Base-by-base conservation (phyloP, 2,888 invertebrate genomes). In the Cheilosia urbana region DNA sequence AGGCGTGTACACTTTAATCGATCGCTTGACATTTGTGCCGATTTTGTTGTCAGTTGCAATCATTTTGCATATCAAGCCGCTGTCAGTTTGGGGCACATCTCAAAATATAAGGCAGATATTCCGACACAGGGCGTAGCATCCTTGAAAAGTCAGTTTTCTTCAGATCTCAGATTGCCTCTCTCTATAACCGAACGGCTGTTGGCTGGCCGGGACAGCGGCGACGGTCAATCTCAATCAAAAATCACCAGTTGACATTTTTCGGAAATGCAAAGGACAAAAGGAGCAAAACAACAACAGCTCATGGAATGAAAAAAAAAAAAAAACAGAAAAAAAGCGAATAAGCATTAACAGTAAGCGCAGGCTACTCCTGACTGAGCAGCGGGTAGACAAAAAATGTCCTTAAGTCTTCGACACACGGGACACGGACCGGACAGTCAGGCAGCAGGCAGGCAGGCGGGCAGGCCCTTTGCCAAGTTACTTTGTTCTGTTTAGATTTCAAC, bases 401-500 rank as follows among this genome's bases (percentile, higher is more conserved):
- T 84, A 53, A 65, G 60, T 72, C 47, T 53, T 27, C 68, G 19
- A 21, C n/a, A 57, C 34, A 66, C 30, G 4, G 37, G 37, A 15
- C 42, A 42, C 19, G 58, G 57, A 30, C 9, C 30, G 30, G 42
- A 72, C 58, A 53, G 45, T 17, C 45, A 7, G 17, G n/a, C 45
- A 45, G n/a, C 45, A 45, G 45, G 5, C 42, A 21, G 45, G 45
- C 63, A 19, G 45, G 15, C 42, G n/a, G 45, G 45, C 68, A 27
- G 49, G 45, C 55, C 62, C 68, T 53, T 79, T 55, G 40, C 81
- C 81, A 72, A 85, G 76, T 72, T 85, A 85, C 85, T 85, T 85
- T 85, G 85, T 85, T 81, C 85, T 85, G 85, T 85, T 85, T 85
- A 85, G 85, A 81, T 81, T 85, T 85, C 85, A 72, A 85, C 85